These are phyloP conservation scores for Diplosoma virens DNA, from an alignment of 23 tunicate genomes.

Conservation along the genomic window DNA sequence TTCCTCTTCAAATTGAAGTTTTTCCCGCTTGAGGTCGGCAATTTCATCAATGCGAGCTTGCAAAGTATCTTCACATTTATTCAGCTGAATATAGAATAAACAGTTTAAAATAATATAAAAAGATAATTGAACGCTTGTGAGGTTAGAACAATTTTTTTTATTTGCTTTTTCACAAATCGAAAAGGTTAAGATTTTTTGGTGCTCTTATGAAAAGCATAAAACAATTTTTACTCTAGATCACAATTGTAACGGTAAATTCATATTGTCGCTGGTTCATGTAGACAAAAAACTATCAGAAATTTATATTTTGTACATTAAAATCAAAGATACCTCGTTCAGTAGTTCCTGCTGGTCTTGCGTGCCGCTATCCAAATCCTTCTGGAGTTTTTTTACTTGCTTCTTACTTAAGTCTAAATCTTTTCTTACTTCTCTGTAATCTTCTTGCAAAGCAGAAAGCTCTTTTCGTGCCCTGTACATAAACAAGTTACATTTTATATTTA, in stretches of 20 bases:
- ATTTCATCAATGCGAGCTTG: slow-evolving; percentile 60
- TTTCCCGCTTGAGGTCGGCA: slow-evolving; percentile 37
- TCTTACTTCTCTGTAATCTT: slow-evolving; percentile 37
- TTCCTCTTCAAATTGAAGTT: slow-evolving; percentile 56
- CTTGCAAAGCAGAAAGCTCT: slow-evolving; percentile 24
- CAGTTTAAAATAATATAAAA: neutral
- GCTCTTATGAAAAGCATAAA: too few relatives aligned
- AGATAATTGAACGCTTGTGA: neutral
- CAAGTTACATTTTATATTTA: neutral
- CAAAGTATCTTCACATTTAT: slow-evolving; percentile 67
- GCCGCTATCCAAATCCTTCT: slow-evolving; percentile 47
- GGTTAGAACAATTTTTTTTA: too few relatives aligned
- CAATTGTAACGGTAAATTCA: too few relatives aligned
- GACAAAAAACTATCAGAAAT: too few relatives aligned
- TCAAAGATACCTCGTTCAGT: slow-evolving; percentile 42
- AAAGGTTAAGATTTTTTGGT: neutral
- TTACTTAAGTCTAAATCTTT: slow-evolving; percentile 38
- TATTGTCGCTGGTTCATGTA: too few relatives aligned
- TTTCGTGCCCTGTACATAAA: slow-evolving; percentile 25
- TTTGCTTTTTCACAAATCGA: neutral
- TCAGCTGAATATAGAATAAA: slow-evolving; percentile 28
- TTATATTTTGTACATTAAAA: too few relatives aligned
- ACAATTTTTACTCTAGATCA: too few relatives aligned
- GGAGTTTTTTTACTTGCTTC: slow-evolving; percentile 33
- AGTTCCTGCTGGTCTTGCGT: slow-evolving; percentile 68